These are phyloP conservation scores for Neogale vison DNA, from an alignment of 2,113 vertebrate species.

Conservation along the genomic window DNA sequence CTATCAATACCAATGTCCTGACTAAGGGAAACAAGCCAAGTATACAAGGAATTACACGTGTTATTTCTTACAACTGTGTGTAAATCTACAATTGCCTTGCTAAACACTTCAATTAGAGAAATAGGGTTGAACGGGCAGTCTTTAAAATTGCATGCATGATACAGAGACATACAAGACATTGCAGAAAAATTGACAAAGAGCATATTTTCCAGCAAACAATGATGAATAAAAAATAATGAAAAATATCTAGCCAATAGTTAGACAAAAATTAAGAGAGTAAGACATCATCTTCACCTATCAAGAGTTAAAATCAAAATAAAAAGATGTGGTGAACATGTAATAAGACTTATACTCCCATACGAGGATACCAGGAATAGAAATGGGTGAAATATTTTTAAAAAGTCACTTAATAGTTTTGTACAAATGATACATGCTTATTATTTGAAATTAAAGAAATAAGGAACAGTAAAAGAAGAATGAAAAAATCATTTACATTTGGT, in stretches of 20 bases:
- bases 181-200: background rate
- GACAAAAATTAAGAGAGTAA: background rate
- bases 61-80: background rate
- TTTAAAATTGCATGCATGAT: background rate
- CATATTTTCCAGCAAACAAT: background rate
- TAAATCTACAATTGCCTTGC: background rate
- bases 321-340: background rate
- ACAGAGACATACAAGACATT: background rate
- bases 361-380: background rate
- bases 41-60: background rate
- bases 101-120: background rate
- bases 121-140: background rate
- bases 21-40: background rate
- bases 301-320: background rate
- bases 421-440: background rate
- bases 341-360: background rate
- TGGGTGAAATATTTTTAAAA: background rate
- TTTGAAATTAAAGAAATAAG: slow-evolving; percentile 12
- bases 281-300: background rate
- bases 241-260: background rate
- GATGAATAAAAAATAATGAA: background rate
- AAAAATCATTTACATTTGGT: background rate
- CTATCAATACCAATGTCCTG: background rate
- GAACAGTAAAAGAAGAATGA: background rate
- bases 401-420: background rate